These are phyloP conservation scores for Himantopus leucocephalus DNA, from an alignment of 2,113 vertebrate genomes.

Conservation along the genomic window DNA sequence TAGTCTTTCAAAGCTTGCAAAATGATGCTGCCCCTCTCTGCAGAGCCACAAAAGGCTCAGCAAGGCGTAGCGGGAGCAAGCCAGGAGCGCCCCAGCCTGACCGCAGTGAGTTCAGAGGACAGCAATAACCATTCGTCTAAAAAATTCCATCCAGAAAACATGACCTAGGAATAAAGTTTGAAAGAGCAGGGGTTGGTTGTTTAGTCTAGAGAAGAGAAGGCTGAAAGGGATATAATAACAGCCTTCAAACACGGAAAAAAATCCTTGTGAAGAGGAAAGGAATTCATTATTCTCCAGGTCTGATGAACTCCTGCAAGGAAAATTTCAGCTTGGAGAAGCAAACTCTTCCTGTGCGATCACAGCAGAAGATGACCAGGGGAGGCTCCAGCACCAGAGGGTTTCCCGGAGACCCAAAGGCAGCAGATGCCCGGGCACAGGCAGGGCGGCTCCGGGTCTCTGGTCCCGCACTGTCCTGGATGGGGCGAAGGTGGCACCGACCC, in stretches of 20 bases:
- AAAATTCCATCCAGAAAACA: neutral
- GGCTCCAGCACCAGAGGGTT: neutral
- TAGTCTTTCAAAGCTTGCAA: neutral
- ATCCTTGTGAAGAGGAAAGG: neutral
- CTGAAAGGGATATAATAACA: neutral
- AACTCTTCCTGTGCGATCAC: neutral
- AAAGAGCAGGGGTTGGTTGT: constrained; percentile 25
- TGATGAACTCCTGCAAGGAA: neutral
- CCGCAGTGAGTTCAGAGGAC: neutral
- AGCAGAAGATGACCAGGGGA: neutral
- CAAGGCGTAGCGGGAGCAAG: neutral
- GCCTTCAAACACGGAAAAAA: neutral
- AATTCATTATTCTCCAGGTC: neutral
- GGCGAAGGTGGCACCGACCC: rapidly evolving
- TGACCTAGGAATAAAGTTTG: constrained; percentile 9
- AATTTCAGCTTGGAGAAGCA: neutral
- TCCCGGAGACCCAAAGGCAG: neutral
- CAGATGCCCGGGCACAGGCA: neutral
- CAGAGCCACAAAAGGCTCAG: neutral
- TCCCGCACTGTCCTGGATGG: neutral
- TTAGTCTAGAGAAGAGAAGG: constrained; percentile 30
- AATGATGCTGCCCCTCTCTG: neutral
- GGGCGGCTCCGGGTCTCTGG: rapidly evolving
- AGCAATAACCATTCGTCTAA: neutral
- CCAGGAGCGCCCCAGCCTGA: neutral